phyloP scores from a whole-genome alignment of 1,140 invertebrate species.

The Patella vulgata region DNA sequence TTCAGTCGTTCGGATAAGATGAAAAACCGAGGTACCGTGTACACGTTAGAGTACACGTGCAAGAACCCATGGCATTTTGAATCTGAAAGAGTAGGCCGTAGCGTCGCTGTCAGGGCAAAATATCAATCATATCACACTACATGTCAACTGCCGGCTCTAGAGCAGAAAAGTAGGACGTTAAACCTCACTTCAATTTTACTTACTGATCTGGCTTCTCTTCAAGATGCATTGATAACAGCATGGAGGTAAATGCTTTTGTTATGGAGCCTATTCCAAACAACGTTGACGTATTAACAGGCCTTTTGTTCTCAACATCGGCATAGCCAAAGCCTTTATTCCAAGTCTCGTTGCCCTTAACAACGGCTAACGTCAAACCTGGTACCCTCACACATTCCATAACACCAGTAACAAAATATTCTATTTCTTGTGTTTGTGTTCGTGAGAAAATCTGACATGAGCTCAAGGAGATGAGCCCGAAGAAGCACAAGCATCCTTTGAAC shows the following conservation, averaged over 20 bases:
- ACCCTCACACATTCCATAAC: conserved; percentile 8
- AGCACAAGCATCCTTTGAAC: neutral
- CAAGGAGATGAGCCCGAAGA: neutral
- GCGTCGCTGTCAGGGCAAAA: too few species aligned
- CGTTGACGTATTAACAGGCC: conserved; percentile 16
- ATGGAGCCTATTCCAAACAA: conserved; percentile 35
- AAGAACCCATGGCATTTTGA: too few species aligned
- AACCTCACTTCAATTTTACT: too few species aligned
- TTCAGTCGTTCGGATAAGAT: too few species aligned
- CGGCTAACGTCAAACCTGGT: conserved; percentile 31
- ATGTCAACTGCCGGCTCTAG: too few species aligned
- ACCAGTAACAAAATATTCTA: neutral
- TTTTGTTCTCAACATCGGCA: conserved; percentile 13
- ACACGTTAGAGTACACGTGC: too few species aligned
- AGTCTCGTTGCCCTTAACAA: conserved; percentile 32
- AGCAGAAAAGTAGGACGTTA: too few species aligned
- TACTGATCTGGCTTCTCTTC: conserved; percentile 6
- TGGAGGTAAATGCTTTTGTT: conserved; percentile 30
- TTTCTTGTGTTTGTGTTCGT: neutral
- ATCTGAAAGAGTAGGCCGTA: too few species aligned
- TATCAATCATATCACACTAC: too few species aligned
- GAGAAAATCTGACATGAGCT: conserved; percentile 6
- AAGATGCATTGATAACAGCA: conserved; percentile 27
- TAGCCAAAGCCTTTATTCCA: conserved; percentile 31
- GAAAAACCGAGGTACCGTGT: too few species aligned